phyloP scores from a whole-genome alignment of 2,797 vertebrate genomes.

The Macrochelys suwanniensis region DNA sequence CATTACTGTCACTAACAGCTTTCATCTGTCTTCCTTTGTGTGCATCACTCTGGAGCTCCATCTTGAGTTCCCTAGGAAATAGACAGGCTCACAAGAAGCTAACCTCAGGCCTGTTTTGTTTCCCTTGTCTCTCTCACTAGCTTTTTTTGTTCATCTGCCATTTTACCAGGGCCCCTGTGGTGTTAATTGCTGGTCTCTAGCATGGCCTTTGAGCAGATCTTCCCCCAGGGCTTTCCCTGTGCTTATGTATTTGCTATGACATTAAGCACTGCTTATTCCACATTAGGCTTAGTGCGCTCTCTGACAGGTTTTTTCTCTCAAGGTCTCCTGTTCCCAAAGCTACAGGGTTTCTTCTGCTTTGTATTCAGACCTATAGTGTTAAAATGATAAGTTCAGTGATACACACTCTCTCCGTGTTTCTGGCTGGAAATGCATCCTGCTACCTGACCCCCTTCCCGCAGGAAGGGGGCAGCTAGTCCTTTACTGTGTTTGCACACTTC shows the following conservation, averaged over 20 bases:
- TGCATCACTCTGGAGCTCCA: background rate
- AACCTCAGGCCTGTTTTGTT: conserved; percentile 67
- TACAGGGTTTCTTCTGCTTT: conserved; percentile 62
- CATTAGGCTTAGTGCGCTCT: conserved; percentile 70
- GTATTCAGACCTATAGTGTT: conserved; percentile 69
- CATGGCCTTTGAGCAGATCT: conserved; percentile 62
- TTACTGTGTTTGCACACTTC: background rate
- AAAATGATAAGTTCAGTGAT: conserved; percentile 61
- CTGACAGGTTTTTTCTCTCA: conserved; percentile 63
- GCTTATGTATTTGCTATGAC: conserved; percentile 74
- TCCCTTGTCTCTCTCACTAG: conserved; percentile 59
- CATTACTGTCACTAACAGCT: conserved; percentile 4
- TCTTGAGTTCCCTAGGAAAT: conserved; percentile 61
- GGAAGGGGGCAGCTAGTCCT: conserved; percentile 7
- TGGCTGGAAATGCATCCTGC: conserved; percentile 20
- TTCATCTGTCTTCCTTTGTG: conserved; percentile 62
- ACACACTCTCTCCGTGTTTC: conserved; percentile 1
- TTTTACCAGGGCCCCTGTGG: conserved; percentile 67
- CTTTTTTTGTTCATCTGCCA: conserved; percentile 74
- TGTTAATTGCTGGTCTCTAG: conserved; percentile 68
- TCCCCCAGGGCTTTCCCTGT: conserved; percentile 65
- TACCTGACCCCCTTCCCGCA: conserved; percentile 24
- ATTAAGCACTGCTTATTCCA: conserved; percentile 77
- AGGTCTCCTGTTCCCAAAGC: conserved; percentile 65
- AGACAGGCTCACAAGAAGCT: conserved; percentile 58